These are phyloP conservation scores for Panthera tigris DNA, from an alignment of 2,113 vertebrate genomes.

Conservation along the genomic window DNA sequence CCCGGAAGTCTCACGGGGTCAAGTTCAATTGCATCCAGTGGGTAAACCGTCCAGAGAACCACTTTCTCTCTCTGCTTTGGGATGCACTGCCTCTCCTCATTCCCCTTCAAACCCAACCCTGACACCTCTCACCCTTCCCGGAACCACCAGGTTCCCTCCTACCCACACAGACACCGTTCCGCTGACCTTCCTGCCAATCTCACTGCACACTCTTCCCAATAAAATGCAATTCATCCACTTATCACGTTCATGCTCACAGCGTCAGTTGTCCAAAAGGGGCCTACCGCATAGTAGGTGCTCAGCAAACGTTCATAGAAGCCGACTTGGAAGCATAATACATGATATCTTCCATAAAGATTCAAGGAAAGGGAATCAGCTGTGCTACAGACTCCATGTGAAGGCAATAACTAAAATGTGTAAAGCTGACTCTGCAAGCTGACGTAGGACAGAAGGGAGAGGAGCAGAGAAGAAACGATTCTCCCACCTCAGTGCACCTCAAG, in stretches of 20 bases:
- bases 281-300: fast-evolving
- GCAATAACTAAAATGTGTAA: neutral
- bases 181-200: neutral
- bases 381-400: neutral
- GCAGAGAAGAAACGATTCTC: fast-evolving
- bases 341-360: neutral
- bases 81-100: fast-evolving
- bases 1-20: neutral
- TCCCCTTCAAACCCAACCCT: neutral
- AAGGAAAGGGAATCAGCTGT: neutral
- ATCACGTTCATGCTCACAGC: fast-evolving
- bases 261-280: neutral
- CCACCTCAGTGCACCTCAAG: fast-evolving
- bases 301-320: fast-evolving
- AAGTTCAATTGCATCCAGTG: neutral
- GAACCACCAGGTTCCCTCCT: no score
- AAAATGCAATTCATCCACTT: fast-evolving
- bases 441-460: fast-evolving
- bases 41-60: fast-evolving
- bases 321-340: neutral
- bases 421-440: fast-evolving
- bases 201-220: fast-evolving
- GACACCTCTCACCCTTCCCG: neutral
- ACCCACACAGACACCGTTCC: fast-evolving
- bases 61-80: neutral